A percentile compares a stretch with the other conserved stretches of the same genome.
Conservation (phyloP, 2,888 invertebrate genomes). For the Apodemia duryi region DNA sequence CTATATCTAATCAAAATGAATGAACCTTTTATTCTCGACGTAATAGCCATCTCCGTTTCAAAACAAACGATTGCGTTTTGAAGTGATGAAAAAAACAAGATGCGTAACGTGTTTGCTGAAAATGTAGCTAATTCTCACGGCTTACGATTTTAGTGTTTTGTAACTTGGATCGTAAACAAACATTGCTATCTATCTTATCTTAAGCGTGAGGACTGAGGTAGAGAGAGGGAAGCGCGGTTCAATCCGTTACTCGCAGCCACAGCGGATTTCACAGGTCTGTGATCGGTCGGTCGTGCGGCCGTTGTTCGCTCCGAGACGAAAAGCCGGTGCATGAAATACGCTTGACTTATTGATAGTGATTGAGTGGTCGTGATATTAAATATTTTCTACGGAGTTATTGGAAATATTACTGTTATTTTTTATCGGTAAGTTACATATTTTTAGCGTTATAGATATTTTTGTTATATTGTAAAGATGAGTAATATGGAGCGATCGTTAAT, state of each 20-base stretch:
- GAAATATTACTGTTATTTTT: background rate
- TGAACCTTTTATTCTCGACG: constrained; percentile 17
- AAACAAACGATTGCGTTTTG: constrained; percentile 37
- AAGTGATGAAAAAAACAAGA: constrained; percentile 2
- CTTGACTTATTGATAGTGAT: constrained; percentile 25
- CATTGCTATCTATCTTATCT: constrained; percentile 54
- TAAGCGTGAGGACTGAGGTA: constrained; percentile 35
- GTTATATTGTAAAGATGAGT: background rate
- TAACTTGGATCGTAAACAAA: constrained; percentile 53
- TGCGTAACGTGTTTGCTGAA: constrained; percentile 14
- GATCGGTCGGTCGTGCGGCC: constrained; percentile 49
- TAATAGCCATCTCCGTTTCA: constrained; percentile 31
- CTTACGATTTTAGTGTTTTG: constrained; percentile 28
- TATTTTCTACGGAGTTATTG: constrained; percentile 13
- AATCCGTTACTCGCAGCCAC: constrained; percentile 47
- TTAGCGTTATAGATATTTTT: background rate
- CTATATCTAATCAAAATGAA: constrained; percentile 17
- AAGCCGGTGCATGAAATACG: constrained; percentile 51
- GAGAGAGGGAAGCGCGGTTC: constrained; percentile 39
- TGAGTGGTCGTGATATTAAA: constrained; percentile 24
- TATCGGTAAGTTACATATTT: constrained; percentile 8
- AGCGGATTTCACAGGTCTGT: constrained; percentile 75
- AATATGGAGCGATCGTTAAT: background rate
- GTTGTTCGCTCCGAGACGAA: constrained; percentile 41
- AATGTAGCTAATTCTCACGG: constrained; percentile 30